Percentiles rank a stretch among this genome's conserved stretches.
Conservation (phyloP, 1,140 invertebrate genomes). For the Drosophila miranda region DNA sequence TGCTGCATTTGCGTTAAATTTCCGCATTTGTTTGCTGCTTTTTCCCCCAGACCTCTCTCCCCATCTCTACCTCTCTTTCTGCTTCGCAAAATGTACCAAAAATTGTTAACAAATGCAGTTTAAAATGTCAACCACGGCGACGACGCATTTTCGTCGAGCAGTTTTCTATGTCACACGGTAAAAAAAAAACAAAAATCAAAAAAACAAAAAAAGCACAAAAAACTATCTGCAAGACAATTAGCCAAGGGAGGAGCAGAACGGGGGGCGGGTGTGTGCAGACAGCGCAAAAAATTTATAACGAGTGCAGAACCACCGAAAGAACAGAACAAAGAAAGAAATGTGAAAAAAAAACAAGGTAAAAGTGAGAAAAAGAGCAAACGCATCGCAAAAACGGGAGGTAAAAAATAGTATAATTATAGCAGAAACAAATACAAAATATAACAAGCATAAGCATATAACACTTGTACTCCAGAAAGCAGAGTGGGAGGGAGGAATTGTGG, state of each 20-base stretch:
- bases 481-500: background rate
- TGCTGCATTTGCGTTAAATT: constrained; percentile 23
- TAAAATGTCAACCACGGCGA: constrained; percentile 75
- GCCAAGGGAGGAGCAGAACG: constrained; percentile 9
- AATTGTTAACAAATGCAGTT: constrained; percentile 79
- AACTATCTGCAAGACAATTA: constrained; percentile 56
- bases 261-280: constrained; percentile 6
- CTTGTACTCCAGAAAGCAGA: constrained; percentile 54
- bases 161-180: constrained; percentile 69
- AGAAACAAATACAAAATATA: constrained; percentile 28
- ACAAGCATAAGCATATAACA: constrained; percentile 51
- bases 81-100: constrained; percentile 61
- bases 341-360: constrained; percentile 22
- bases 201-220: constrained; percentile 2
- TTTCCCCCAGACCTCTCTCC: constrained; percentile 13
- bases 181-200: constrained; percentile 28
- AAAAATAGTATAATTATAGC: constrained; percentile 34
- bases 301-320: constrained; percentile 43
- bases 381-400: constrained; percentile 47
- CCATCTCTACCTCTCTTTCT: constrained; percentile 20
- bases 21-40: constrained; percentile 43
- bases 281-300: constrained; percentile 45
- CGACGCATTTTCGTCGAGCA: constrained; percentile 39
- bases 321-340: constrained; percentile 16
- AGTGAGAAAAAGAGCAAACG: constrained; percentile 69